Percentiles rank a stretch among this genome's conserved stretches.
Conservation (phyloP, 2,888 invertebrate species). For the Pseudoips prasinana region DNA sequence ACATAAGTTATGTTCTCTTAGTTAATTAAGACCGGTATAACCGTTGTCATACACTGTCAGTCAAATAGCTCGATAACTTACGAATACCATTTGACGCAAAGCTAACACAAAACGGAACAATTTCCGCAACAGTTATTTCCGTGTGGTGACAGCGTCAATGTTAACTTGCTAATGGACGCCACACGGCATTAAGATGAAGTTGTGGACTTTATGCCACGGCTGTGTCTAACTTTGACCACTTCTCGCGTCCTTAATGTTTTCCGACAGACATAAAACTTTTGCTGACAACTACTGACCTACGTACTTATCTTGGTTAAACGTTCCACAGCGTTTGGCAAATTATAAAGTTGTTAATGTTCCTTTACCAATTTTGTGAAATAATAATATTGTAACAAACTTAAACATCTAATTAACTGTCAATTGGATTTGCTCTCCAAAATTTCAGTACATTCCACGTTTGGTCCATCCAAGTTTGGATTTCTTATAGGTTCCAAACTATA, state of each 20-base stretch:
- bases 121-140: conserved; percentile 7
- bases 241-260: conserved; percentile 59
- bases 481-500: too few relatives aligned
- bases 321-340: conserved; percentile 19
- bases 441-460: too few relatives aligned
- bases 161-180: conserved; percentile 61
- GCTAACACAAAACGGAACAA: not conserved
- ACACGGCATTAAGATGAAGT: conserved; percentile 57
- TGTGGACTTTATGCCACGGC: conserved; percentile 46
- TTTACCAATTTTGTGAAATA: not conserved
- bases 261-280: conserved; percentile 49
- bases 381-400: too few relatives aligned
- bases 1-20: too few relatives aligned
- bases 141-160: conserved; percentile 26
- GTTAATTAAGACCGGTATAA: too few relatives aligned
- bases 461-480: too few relatives aligned
- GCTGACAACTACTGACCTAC: conserved; percentile 40
- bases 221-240: conserved; percentile 58
- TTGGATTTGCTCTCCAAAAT: too few relatives aligned
- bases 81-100: too few relatives aligned
- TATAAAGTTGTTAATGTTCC: not conserved
- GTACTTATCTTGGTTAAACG: conserved; percentile 34
- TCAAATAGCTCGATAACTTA: too few relatives aligned
- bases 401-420: too few relatives aligned
- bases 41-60: too few relatives aligned